Evolutionary conservation across 2,113 vertebrate genomes (phyloP).

Genomic region (Pithys albifrons): DNA sequence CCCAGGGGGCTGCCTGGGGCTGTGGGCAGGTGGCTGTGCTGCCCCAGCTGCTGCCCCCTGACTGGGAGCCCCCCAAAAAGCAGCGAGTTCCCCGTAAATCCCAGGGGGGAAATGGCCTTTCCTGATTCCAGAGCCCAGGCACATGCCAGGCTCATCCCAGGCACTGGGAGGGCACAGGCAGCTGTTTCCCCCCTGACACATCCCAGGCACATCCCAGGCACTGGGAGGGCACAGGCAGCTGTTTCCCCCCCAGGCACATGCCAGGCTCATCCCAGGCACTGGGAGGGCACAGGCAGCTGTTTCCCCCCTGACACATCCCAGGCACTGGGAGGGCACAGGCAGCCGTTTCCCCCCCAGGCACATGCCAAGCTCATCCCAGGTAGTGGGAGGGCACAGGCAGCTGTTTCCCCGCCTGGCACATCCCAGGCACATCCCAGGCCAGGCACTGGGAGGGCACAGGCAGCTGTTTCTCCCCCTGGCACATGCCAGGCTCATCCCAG

Average conservation of each 20-base stretch:
- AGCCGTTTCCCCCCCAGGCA: not conserved
- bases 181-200: not conserved
- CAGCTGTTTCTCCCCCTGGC: not conserved
- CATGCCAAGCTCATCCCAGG: not conserved
- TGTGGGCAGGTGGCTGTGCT: fast-evolving
- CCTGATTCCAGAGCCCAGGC: not conserved
- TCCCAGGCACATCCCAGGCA: not conserved
- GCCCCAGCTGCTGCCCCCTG: fast-evolving
- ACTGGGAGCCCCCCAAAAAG: fast-evolving
- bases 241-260: not conserved
- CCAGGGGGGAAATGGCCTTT: fast-evolving
- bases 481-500: not conserved
- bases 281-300: fast-evolving
- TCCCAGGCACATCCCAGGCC: not conserved
- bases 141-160: not conserved
- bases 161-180: not conserved
- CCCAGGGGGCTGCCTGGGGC: not conserved
- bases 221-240: fast-evolving
- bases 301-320: not conserved
- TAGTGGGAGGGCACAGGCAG: fast-evolving
- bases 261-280: not conserved
- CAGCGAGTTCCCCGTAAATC: not conserved
- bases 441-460: not conserved
- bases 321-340: not conserved
- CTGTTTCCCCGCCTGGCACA: fast-evolving